Evolutionary conservation across 1,140 invertebrate genomes (phyloP).

Genomic region (Glomeris maerens): DNA sequence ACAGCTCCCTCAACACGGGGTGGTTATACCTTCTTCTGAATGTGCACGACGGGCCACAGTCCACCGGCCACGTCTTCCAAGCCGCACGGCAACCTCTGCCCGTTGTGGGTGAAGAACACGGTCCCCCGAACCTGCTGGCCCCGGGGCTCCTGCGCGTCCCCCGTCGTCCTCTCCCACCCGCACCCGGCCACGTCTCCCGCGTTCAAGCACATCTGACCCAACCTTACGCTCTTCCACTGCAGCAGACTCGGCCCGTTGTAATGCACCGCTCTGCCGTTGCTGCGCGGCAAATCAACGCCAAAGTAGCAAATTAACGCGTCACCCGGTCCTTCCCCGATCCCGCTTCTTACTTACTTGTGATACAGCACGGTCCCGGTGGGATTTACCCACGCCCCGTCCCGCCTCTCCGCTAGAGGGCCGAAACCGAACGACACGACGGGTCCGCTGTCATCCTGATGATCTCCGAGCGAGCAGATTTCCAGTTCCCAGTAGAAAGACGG

Average conservation of each 20-base stretch:
- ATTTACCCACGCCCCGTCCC: constrained; percentile 32
- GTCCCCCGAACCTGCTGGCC: constrained; percentile 23
- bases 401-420: constrained; percentile 30
- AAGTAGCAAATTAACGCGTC: too few species aligned
- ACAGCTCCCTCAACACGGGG: too few species aligned
- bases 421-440: constrained; percentile 32
- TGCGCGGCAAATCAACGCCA: too few species aligned
- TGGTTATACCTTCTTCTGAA: constrained; percentile 34
- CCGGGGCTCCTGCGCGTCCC: constrained; percentile 16
- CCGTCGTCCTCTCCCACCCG: constrained; percentile 30
- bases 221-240: constrained; percentile 30
- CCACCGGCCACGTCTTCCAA: constrained; percentile 30
- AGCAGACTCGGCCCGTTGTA: constrained; percentile 32
- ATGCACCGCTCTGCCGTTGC: constrained; percentile 33
- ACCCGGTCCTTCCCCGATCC: too few species aligned
- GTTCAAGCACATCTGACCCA: constrained; percentile 25
- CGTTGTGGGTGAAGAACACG: constrained; percentile 32
- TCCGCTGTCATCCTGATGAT: constrained; percentile 28
- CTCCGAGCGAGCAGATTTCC: constrained; percentile 30
- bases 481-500: constrained; percentile 33
- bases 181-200: constrained; percentile 31
- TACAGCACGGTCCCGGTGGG: constrained; percentile 31
- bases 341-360: constrained; percentile 28
- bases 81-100: constrained; percentile 19
- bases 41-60: constrained; percentile 32